A percentile compares a stretch with the other conserved stretches of the same genome.
Conservation (phyloP, 2,113 vertebrate genomes). For the Spea bombifrons region DNA sequence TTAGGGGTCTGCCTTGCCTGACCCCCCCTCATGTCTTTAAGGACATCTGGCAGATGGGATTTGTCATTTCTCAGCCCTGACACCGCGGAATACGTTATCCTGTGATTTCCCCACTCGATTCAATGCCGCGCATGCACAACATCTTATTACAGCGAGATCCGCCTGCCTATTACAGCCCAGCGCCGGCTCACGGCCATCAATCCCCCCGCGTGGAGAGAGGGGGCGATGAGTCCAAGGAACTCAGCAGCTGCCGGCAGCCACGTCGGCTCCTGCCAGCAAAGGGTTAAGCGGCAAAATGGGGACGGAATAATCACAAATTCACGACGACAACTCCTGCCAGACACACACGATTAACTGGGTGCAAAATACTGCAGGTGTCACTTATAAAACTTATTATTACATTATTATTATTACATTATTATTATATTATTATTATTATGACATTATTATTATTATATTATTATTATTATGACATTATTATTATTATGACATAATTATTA, state of each 20-base stretch:
- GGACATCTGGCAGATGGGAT: slow-evolving; percentile 41
- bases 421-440: too few species aligned
- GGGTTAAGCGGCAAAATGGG: too few species aligned
- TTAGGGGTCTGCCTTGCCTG: slow-evolving; percentile 5
- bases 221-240: background rate
- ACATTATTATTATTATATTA: too few species aligned
- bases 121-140: slow-evolving; percentile 1
- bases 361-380: too few species aligned
- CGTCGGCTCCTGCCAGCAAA: too few species aligned
- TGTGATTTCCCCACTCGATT: slow-evolving; percentile 21
- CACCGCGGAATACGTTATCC: slow-evolving; percentile 17
- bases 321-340: too few species aligned
- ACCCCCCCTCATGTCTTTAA: slow-evolving; percentile 11
- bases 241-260: background rate
- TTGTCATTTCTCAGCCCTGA: slow-evolving; percentile 8
- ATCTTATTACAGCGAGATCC: slow-evolving; percentile 33
- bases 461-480: too few species aligned
- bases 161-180: background rate
- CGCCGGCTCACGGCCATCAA: background rate
- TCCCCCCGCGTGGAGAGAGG: background rate
- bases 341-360: too few species aligned
- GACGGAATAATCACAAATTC: too few species aligned
- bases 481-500: too few species aligned
- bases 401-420: too few species aligned
- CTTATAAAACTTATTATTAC: too few species aligned